phyloP scores from a whole-genome alignment of 2,113 vertebrate genomes.

The Dermatemys mawii region DNA sequence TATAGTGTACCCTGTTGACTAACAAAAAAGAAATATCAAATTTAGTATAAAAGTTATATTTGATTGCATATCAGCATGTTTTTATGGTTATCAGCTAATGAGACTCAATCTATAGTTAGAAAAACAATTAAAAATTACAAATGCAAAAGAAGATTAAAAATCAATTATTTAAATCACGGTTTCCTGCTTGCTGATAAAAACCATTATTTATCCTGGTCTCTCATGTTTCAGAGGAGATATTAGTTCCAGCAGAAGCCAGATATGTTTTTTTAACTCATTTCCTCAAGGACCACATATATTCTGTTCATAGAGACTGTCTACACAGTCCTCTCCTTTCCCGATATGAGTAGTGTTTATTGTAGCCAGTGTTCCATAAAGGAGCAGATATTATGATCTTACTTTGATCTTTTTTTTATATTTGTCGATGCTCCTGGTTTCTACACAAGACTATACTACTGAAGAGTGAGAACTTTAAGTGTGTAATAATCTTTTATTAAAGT shows the following conservation, averaged over 20 bases:
- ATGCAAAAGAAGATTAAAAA: neutral
- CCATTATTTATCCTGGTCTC: neutral
- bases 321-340: neutral
- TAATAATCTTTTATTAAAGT: neutral
- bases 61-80: neutral
- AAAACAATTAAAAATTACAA: neutral
- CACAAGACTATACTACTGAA: neutral
- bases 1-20: too few species aligned
- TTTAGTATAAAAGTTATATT: neutral
- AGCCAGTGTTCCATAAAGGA: neutral
- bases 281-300: accelerated
- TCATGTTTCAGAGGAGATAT: neutral
- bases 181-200: neutral
- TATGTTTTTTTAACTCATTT: neutral
- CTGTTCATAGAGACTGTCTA: neutral
- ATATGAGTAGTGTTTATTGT: accelerated
- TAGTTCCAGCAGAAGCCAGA: accelerated
- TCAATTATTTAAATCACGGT: neutral
- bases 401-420: neutral
- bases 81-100: neutral
- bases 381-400: neutral
- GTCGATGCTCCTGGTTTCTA: accelerated
- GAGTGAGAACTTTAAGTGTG: neutral
- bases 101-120: accelerated
- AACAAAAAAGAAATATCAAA: neutral